Base-by-base conservation (phyloP, 1,140 invertebrate species). In the Capitella teleta region DNA sequence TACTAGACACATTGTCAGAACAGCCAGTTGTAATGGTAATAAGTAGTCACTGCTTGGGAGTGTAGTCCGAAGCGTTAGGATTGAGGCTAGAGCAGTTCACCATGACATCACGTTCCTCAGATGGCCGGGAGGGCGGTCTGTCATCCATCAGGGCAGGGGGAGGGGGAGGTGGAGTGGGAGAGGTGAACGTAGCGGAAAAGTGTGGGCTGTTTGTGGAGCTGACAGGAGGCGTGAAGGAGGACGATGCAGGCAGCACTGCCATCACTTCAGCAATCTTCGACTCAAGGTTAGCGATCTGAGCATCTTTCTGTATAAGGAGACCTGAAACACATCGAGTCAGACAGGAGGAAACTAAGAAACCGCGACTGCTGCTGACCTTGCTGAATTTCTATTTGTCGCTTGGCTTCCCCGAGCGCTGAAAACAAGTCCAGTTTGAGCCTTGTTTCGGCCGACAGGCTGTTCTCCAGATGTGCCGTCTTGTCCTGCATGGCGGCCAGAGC, bases 391-490 rank as follows among this genome's bases (percentile, higher is more conserved):
- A 96, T 77, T 67, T 93, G 86, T 38, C 91, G 78, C 72, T 93
- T 92, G 32, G 87, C 89, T 68, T 93, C 92, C 19, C 91, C 92
- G 30, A 96, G 79, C 51, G 91, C 92, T 49, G 88, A 93, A 74
- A 96, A 94, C 49, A 98, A 78, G 76, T 96, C 90, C 51, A 96
- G 79, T 75, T 96, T 97, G 69, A 96, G 84, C 52, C 90, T 79
- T 40, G 90, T 98, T 77, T 96, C 92, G 23, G 90, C 87, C 56
- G 86, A 91, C 44, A 98, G 79, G 67, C 85, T 90, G 61, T 86
- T 87, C 74, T 98, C 90, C 49, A 92, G 76, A 67, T 87, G 86
- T 58, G 79, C 68, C 68, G 86, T 91, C 74, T 89, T 88, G 53
- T 91, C 86, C 73, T 90, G 85, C 70, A 92, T 79, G 26, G 80